Percentiles rank a stretch among this genome's conserved stretches.
Evolutionary conservation across 2,888 invertebrate genomes (phyloP).

Genomic region (Pollenia labialis): DNA sequence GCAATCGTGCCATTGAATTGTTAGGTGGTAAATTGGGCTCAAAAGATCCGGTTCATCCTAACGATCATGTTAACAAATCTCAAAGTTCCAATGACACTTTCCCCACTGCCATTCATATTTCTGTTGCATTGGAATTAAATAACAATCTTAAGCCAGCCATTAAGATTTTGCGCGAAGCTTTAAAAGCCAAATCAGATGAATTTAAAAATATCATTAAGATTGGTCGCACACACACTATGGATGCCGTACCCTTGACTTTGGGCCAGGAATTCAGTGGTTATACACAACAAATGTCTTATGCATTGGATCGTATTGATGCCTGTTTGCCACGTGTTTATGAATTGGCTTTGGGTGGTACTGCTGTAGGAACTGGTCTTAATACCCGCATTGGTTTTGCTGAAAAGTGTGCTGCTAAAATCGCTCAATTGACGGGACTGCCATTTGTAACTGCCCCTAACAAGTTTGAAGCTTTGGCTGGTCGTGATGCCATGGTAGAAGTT

Average conservation of each 20-base stretch:
- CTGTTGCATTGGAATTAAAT: constrained; percentile 95
- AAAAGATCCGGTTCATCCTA: constrained; percentile 98
- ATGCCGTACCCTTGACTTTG: constrained; percentile 97
- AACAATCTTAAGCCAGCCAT: constrained; percentile 93
- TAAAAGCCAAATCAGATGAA: constrained; percentile 91
- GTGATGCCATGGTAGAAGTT: constrained; percentile 98
- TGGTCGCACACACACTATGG: constrained; percentile 94
- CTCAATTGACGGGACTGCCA: constrained; percentile 92
- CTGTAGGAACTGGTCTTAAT: constrained; percentile 99
- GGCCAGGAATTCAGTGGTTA: constrained; percentile 99
- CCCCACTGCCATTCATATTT: constrained; percentile 99
- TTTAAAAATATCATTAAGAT: constrained; percentile 98
- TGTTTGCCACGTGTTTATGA: constrained; percentile 95
- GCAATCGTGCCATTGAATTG: constrained; percentile 95
- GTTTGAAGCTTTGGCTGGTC: constrained; percentile 97
- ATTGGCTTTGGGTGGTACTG: constrained; percentile 98
- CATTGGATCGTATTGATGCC: constrained; percentile 92
- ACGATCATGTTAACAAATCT: constrained; percentile 99
- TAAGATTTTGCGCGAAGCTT: constrained; percentile 88
- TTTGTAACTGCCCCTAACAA: constrained; percentile 98
- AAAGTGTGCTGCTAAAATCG: constrained; percentile 93
- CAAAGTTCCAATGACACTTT: constrained; percentile 99
- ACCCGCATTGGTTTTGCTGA: constrained; percentile 97
- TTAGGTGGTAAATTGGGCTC: constrained; percentile 95
- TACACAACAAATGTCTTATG: constrained; percentile 92